Evolutionary conservation across 2,797 vertebrate genomes (phyloP).

Genomic region (Hirundo rustica): DNA sequence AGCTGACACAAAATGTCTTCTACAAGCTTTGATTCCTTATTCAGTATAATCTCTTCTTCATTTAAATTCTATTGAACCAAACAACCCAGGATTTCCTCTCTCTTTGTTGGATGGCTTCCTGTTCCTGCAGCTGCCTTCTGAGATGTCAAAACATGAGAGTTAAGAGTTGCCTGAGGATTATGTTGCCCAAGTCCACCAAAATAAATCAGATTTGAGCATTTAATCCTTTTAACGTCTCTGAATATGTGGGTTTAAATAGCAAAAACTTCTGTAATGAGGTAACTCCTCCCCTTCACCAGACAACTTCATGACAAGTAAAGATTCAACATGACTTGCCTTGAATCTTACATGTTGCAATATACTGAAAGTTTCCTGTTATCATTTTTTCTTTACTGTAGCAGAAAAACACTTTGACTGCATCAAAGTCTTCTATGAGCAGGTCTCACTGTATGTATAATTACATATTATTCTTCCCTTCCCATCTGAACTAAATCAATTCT

Average conservation of each 20-base stretch:
- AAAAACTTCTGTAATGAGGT: not conserved
- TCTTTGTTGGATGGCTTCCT: constrained; percentile 52
- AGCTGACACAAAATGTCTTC: constrained; percentile 44
- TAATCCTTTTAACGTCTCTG: not conserved
- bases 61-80: constrained; percentile 51
- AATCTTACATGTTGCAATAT: not conserved
- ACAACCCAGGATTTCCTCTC: constrained; percentile 53
- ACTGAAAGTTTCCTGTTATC: not conserved
- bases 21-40: constrained; percentile 38
- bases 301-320: not conserved
- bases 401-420: not conserved
- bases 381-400: not conserved
- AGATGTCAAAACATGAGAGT: constrained; percentile 17
- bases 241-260: not conserved
- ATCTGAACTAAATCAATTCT: constrained; percentile 25
- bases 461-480: not conserved
- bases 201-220: not conserved
- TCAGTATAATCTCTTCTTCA: constrained; percentile 51
- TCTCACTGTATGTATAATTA: not conserved
- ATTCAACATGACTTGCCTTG: not conserved
- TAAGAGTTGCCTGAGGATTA: not conserved
- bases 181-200: constrained; percentile 13
- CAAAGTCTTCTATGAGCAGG: not conserved
- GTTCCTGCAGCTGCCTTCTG: constrained; percentile 48
- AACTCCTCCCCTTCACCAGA: not conserved